Base-by-base conservation (phyloP, 2,797 vertebrate genomes). In the Muraenolepis orangiensis region DNA sequence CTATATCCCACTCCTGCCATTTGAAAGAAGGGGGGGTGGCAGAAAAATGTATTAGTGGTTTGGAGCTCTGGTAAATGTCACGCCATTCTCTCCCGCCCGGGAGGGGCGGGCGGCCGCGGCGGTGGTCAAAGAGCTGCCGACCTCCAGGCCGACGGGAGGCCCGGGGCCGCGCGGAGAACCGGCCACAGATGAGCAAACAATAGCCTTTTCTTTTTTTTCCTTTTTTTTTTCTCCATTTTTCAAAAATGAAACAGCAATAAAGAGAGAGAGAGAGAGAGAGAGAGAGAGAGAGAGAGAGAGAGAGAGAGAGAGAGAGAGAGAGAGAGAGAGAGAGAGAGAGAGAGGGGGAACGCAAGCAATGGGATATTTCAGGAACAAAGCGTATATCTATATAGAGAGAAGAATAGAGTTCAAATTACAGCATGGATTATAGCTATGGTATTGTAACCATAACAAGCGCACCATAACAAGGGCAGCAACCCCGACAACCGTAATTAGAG, bases 21-120 rank as follows among this genome's bases (percentile, higher is more conserved):
- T 91, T 91, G 77, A 88, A 68, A 57, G 46, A 20, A 57, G 46
- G 20, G 6, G 46, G 20, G 46, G 20, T 18, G 42, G 18, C 14
- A 51, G 42, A 51, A 51, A 84, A 78, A 79, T 87, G 85, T 91
- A 90, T 92, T 90, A 92, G 85, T 40, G 78, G 85, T 84, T 86
- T 84, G 89, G 84, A 89, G 87, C 87, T 88, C 90, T 92, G 86
- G 82, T 92, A 93, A 92, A 92, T 93, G 92, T 93, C 92, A 93
- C 87, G 88, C 85, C 89, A 91, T 92, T 92, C 90, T 91, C 89
- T 84, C 81, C 88, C 82, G 89, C 89, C 89, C 91, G 88, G 87
- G 91, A 66, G 87, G 85, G 89, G 91, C 89, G 80, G 70, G 86
- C 82, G 85, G 84, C 73, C 79, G 78, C 76, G 83, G 80, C 3